phyloP scores from a whole-genome alignment of 2,113 vertebrate genomes.

The Hippoglossus stenolepis region DNA sequence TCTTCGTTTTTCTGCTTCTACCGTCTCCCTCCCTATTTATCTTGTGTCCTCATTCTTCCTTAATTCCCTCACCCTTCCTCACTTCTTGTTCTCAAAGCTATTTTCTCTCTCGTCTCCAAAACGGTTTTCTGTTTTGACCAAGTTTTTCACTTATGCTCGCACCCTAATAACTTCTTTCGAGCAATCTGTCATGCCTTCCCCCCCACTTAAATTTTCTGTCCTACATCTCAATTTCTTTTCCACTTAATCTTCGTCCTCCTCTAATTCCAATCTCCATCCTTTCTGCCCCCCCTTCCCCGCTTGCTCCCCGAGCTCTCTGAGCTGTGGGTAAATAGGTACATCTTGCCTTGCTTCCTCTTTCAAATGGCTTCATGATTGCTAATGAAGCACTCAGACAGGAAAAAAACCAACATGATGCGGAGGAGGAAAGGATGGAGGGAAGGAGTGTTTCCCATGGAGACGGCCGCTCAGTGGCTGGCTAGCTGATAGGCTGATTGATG shows the following conservation, averaged over 20 bases:
- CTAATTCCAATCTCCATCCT: background rate
- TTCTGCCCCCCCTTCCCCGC: background rate
- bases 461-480: constrained; percentile 35
- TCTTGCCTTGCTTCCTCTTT: constrained; percentile 59
- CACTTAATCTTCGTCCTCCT: constrained; percentile 14
- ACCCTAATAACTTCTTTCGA: constrained; percentile 16
- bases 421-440: constrained; percentile 44
- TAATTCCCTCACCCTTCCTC: background rate
- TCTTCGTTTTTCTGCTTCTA: background rate
- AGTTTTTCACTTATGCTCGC: background rate
- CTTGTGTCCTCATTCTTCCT: constrained; percentile 1
- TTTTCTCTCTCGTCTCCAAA: constrained; percentile 15
- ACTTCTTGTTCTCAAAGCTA: background rate
- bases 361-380: constrained; percentile 70
- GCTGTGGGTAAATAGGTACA: constrained; percentile 56
- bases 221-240: constrained; percentile 24
- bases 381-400: constrained; percentile 65
- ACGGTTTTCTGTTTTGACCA: constrained; percentile 7
- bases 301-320: constrained; percentile 31
- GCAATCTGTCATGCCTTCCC: constrained; percentile 4
- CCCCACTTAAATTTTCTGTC: constrained; percentile 14
- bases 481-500: constrained; percentile 69
- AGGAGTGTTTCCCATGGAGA: constrained; percentile 67
- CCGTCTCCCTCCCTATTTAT: background rate
- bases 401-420: constrained; percentile 36